These are phyloP conservation scores for Tiphia femorata DNA, from an alignment of 2,888 invertebrate species.

Conservation along the genomic window DNA sequence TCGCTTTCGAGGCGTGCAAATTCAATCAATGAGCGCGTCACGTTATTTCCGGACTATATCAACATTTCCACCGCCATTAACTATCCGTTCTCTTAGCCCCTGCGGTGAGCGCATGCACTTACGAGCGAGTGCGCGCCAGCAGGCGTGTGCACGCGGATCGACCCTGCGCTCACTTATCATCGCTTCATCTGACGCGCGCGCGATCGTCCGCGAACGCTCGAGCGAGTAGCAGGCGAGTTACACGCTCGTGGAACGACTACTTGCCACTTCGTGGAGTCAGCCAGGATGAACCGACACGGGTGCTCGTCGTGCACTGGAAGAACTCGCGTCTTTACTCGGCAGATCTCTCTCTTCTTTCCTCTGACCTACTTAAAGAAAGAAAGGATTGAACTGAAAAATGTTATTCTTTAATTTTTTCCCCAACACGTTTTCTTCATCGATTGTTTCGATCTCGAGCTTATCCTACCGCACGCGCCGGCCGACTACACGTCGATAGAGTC, in stretches of 20 bases:
- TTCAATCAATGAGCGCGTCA: no score
- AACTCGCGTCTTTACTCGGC: background rate
- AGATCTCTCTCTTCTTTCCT: background rate
- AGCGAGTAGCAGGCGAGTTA: conserved; percentile 10
- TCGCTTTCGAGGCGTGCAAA: no score
- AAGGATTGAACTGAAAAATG: no score
- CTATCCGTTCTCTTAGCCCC: conserved; percentile 11
- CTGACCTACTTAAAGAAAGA: no score
- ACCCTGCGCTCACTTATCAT: conserved; percentile 25
- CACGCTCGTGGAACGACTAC: background rate
- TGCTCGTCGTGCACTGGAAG: background rate
- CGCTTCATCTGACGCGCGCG: conserved; percentile 25
- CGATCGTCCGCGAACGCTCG: conserved; percentile 13
- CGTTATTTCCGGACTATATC: no score
- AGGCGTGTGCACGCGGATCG: conserved; percentile 23
- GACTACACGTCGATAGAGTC: no score
- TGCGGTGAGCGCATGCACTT: conserved; percentile 10
- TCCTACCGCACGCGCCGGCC: no score
- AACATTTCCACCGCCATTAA: background rate
- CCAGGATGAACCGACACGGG: background rate
- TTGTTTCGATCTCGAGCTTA: no score
- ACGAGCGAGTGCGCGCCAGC: conserved; percentile 23
- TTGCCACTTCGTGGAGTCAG: background rate
- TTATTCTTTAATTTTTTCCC: no score
- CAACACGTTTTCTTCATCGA: no score